A percentile compares a stretch with the other conserved stretches of the same genome.
phyloP scores from a whole-genome alignment of 2,797 vertebrate genomes.

The Pseudopleuronectes americanus region DNA sequence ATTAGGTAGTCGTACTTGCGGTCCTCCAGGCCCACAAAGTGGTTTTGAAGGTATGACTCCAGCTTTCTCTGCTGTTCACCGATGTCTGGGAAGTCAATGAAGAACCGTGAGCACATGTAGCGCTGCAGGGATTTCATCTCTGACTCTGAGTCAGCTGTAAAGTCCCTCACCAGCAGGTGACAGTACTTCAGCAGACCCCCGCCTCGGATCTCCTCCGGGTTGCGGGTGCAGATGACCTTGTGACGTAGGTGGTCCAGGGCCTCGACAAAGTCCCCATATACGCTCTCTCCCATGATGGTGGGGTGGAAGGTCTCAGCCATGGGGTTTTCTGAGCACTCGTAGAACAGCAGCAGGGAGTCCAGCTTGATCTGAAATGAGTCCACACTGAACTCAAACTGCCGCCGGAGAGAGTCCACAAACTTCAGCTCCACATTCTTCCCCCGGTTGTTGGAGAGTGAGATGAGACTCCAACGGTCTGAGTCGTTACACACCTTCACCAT shows the following conservation, averaged over 20 bases:
- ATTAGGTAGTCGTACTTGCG: constrained; percentile 99
- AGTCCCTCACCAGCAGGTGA: constrained; percentile 96
- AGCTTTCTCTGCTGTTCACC: constrained; percentile 97
- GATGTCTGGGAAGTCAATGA: constrained; percentile 99
- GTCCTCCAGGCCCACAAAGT: constrained; percentile 98
- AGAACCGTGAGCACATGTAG: constrained; percentile 99
- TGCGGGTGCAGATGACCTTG: constrained; percentile 96
- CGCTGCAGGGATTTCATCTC: constrained; percentile 99
- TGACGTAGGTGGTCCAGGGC: constrained; percentile 96
- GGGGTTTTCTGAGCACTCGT: constrained; percentile 97
- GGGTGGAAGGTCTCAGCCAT: constrained; percentile 99
- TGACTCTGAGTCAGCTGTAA: constrained; percentile 91
- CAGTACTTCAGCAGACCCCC: constrained; percentile 98
- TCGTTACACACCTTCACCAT: constrained; percentile 99
- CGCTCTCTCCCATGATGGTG: constrained; percentile 96
- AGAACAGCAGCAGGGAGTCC: constrained; percentile 98
- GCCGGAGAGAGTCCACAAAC: constrained; percentile 97
- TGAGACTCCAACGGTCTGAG: constrained; percentile 98
- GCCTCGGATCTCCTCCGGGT: constrained; percentile 97
- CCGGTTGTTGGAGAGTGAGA: constrained; percentile 98
- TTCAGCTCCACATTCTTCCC: constrained; percentile 99
- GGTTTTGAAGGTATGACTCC: constrained; percentile 99
- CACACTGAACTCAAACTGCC: constrained; percentile 99
- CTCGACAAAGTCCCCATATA: constrained; percentile 94
- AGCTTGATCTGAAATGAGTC: constrained; percentile 99